These are phyloP conservation scores for Drosophila merina DNA, from an alignment of 2,888 invertebrate genomes.

Conservation along the genomic window DNA sequence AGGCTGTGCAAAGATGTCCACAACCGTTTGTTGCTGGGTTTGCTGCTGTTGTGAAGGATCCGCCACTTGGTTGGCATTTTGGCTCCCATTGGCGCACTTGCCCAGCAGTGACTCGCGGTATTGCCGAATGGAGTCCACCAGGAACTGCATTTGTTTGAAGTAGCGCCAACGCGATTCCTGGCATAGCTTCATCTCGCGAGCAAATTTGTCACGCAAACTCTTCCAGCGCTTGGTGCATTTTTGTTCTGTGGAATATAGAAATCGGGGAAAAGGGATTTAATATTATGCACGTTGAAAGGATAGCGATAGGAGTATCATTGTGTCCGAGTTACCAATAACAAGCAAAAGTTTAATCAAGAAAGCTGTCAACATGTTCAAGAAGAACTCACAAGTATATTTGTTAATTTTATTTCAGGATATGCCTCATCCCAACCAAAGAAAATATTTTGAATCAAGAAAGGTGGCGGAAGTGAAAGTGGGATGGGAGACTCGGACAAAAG, in stretches of 20 bases:
- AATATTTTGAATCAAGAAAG: too few species aligned
- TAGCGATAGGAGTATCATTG: too few species aligned
- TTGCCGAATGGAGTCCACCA: conserved; percentile 81
- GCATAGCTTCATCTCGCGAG: conserved; percentile 82
- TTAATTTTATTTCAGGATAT: too few species aligned
- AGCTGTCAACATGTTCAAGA: too few species aligned
- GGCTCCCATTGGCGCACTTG: conserved; percentile 74
- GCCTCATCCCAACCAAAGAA: too few species aligned
- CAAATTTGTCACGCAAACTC: conserved; percentile 81
- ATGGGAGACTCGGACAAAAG: too few species aligned
- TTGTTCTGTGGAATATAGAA: conserved; percentile 69
- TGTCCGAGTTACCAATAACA: too few species aligned
- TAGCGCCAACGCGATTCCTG: conserved; percentile 82
- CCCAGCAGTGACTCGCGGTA: conserved; percentile 81
- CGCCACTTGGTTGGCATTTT: conserved; percentile 75
- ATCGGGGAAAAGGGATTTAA: neutral
- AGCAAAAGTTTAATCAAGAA: too few species aligned
- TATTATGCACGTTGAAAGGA: neutral
- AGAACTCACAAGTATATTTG: too few species aligned
- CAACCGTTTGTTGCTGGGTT: conserved; percentile 79
- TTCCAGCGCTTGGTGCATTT: conserved; percentile 82
- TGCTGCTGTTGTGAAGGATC: conserved; percentile 81
- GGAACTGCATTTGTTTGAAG: conserved; percentile 82
- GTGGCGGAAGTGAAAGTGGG: too few species aligned
- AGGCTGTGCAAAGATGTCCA: conserved; percentile 80